Conservation (phyloP, 2,888 invertebrate genomes). For the Cryptops parisi region DNA sequence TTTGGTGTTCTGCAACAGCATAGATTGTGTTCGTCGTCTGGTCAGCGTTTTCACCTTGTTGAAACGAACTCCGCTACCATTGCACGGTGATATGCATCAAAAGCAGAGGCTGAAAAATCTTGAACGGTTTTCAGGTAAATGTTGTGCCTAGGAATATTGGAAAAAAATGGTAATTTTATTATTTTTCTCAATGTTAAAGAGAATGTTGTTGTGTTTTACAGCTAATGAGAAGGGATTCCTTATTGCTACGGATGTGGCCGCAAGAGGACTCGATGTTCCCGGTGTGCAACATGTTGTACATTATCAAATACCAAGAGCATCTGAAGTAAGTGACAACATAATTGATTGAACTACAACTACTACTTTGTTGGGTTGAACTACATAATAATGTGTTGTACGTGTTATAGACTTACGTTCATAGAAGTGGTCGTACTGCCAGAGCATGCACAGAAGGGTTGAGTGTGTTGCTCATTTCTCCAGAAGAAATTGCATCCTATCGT, state of each 20-base stretch:
- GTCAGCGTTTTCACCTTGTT: constrained; percentile 42
- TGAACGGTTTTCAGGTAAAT: constrained; percentile 48
- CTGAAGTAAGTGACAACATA: constrained; percentile 45
- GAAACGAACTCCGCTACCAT: constrained; percentile 54
- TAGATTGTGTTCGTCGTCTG: constrained; percentile 74
- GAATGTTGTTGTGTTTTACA: constrained; percentile 27
- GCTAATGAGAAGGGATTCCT: constrained; percentile 57
- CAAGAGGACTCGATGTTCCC: constrained; percentile 90
- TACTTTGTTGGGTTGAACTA: background rate
- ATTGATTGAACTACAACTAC: background rate
- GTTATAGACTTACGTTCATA: constrained; percentile 73
- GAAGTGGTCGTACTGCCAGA: constrained; percentile 91
- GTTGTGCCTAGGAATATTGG: background rate
- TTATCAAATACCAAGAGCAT: constrained; percentile 88
- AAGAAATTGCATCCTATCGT: constrained; percentile 61
- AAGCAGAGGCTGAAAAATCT: constrained; percentile 83
- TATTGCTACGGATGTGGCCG: constrained; percentile 90
- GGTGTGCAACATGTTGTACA: constrained; percentile 89
- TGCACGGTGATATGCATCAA: constrained; percentile 72
- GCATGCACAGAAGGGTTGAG: constrained; percentile 79
- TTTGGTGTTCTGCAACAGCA: constrained; percentile 45
- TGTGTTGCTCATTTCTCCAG: constrained; percentile 76
- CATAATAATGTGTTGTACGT: constrained; percentile 17
- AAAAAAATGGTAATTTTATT: background rate
- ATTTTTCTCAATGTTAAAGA: too few species aligned